These are phyloP conservation scores for Macrophya alboannulata DNA, from an alignment of 2,888 invertebrate species.

Conservation along the genomic window DNA sequence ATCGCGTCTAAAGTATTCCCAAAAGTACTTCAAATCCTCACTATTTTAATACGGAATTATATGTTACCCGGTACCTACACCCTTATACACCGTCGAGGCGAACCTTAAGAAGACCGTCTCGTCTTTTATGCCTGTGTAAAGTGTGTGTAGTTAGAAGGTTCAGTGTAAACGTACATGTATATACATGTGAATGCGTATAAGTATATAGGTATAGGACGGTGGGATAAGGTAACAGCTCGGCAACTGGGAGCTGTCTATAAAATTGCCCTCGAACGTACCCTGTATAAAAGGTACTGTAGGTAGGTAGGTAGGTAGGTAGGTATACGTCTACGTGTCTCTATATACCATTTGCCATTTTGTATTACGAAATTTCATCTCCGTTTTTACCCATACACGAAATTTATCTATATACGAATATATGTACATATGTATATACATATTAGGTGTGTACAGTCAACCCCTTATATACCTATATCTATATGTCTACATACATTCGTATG, in stretches of 20 bases:
- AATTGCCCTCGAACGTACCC: slow-evolving; percentile 28
- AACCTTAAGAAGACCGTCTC: not conserved
- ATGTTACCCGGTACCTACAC: not conserved
- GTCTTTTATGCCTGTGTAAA: not conserved
- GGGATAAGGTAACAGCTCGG: slow-evolving; percentile 28
- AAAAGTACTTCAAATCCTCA: slow-evolving; percentile 37
- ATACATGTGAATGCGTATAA: not conserved
- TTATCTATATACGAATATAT: not conserved
- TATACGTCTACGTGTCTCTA: not conserved
- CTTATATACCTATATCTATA: no score
- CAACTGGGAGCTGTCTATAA: slow-evolving; percentile 25
- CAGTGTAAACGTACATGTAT: no score
- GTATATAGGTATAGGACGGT: not conserved
- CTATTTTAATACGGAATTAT: slow-evolving; percentile 44
- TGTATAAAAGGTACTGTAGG: no score
- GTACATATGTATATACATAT: not conserved
- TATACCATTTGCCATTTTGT: slow-evolving; percentile 4
- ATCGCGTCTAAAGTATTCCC: slow-evolving; percentile 40
- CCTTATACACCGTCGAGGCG: not conserved
- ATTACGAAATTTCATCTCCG: slow-evolving; percentile 29
- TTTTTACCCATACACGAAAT: not conserved
- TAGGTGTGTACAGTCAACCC: no score
- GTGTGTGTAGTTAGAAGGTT: not conserved
- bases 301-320: not conserved
- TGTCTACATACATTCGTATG: not conserved